Evolutionary conservation across 2,888 invertebrate genomes (phyloP).

Genomic region (Acleris sparsana): DNA sequence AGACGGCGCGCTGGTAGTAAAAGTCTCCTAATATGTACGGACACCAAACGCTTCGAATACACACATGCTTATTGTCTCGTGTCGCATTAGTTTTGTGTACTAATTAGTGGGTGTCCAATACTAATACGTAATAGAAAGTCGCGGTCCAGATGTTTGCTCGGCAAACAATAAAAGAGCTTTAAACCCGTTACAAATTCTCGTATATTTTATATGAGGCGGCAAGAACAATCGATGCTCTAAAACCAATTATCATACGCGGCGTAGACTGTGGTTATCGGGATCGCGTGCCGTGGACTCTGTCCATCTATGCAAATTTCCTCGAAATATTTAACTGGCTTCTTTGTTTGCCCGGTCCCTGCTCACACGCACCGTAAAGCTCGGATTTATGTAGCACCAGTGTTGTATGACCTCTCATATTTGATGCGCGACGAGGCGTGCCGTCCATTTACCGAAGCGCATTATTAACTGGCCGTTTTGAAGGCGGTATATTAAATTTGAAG

Average conservation of each 20-base stretch:
- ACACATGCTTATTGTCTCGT: constrained; percentile 70
- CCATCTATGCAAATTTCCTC: constrained; percentile 82
- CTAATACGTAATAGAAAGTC: constrained; percentile 81
- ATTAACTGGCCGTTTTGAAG: constrained; percentile 24
- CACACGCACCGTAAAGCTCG: constrained; percentile 61
- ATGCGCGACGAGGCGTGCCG: constrained; percentile 37
- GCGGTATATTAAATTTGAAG: constrained; percentile 37
- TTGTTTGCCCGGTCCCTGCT: constrained; percentile 66
- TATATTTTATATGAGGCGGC: constrained; percentile 71
- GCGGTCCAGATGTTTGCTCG: constrained; percentile 77
- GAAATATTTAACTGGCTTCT: constrained; percentile 77
- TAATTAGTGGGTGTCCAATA: constrained; percentile 82
- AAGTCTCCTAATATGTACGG: constrained; percentile 55
- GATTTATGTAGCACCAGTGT: constrained; percentile 56
- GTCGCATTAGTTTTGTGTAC: constrained; percentile 79
- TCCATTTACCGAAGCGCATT: constrained; percentile 8
- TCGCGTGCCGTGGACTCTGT: constrained; percentile 57
- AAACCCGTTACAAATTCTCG: constrained; percentile 69
- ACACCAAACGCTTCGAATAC: constrained; percentile 63
- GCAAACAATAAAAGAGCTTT: constrained; percentile 74
- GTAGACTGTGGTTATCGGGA: constrained; percentile 33
- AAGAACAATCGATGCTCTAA: constrained; percentile 57
- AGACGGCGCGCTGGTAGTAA: constrained; percentile 46
- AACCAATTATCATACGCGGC: constrained; percentile 57
- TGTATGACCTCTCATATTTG: constrained; percentile 51